A percentile compares a stretch with the other conserved stretches of the same genome.
Conservation (phyloP, 2,888 invertebrate species). For the Clitarchus hookeri region DNA sequence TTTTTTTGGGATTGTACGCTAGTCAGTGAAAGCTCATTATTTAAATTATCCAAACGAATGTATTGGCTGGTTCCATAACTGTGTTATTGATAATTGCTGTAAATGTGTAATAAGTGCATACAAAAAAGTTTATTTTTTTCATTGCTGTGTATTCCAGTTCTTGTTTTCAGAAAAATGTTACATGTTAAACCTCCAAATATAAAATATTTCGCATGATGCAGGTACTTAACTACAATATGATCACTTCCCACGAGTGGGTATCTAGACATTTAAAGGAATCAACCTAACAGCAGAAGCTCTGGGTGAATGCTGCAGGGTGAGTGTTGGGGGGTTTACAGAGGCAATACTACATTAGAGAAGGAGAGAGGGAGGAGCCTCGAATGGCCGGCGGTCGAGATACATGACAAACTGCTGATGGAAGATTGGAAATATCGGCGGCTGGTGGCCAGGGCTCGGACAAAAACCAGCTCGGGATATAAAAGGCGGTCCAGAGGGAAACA, state of each 20-base stretch:
- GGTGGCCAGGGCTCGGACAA: background rate
- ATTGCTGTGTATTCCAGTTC: no score
- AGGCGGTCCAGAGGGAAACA: background rate
- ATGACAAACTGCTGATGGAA: background rate
- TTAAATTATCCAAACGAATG: no score
- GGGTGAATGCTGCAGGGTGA: background rate
- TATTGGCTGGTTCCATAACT: no score
- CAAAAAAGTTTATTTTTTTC: no score
- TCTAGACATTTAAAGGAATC: background rate
- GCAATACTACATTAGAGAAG: background rate
- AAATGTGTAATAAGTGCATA: no score
- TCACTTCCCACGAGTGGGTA: background rate
- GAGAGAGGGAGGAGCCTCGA: background rate
- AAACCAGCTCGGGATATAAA: background rate
- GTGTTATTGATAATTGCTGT: no score
- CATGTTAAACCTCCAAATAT: no score
- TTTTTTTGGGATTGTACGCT: no score
- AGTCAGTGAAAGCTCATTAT: no score
- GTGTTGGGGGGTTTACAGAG: background rate
- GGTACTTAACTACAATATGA: no score
- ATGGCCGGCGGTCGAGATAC: background rate
- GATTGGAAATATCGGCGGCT: conserved; percentile 6
- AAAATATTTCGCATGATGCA: no score
- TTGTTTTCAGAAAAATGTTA: no score
- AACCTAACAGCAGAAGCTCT: background rate